Conservation (phyloP, 2,113 vertebrate genomes). For the Meriones unguiculatus region DNA sequence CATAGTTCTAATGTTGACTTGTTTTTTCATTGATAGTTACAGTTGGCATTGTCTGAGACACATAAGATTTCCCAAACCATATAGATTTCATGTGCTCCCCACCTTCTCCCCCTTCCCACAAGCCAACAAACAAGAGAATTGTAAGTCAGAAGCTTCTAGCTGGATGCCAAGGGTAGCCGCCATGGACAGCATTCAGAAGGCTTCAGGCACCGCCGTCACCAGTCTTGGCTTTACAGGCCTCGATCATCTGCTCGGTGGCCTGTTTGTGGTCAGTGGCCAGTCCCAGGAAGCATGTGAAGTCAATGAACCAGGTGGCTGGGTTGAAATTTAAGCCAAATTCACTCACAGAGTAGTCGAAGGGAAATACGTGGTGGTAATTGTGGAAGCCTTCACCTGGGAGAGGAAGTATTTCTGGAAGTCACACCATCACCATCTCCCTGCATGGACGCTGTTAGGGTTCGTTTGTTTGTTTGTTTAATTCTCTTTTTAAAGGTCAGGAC, state of each 20-base stretch:
- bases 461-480: not conserved
- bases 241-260: slow-evolving; percentile 86
- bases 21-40: slow-evolving; percentile 63
- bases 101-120: not conserved
- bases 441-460: no score
- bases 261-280: slow-evolving; percentile 88
- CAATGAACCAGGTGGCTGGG: slow-evolving; percentile 92
- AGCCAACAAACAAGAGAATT: not conserved
- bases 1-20: slow-evolving; percentile 66
- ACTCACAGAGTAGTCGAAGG: slow-evolving; percentile 91
- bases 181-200: fast-evolving
- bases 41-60: slow-evolving; percentile 75
- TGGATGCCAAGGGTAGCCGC: fast-evolving
- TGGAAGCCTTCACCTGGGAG: slow-evolving; percentile 91
- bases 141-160: not conserved
- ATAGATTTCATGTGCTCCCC: not conserved
- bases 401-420: slow-evolving; percentile 51
- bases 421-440: fast-evolving
- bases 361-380: slow-evolving; percentile 90
- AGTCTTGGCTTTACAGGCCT: slow-evolving; percentile 89
- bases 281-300: slow-evolving; percentile 91
- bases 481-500: not conserved
- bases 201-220: slow-evolving; percentile 89
- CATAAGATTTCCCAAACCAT: slow-evolving; percentile 62
- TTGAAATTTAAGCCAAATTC: slow-evolving; percentile 91